phyloP scores from a whole-genome alignment of 2,113 vertebrate species.

The Ailurus styani region DNA sequence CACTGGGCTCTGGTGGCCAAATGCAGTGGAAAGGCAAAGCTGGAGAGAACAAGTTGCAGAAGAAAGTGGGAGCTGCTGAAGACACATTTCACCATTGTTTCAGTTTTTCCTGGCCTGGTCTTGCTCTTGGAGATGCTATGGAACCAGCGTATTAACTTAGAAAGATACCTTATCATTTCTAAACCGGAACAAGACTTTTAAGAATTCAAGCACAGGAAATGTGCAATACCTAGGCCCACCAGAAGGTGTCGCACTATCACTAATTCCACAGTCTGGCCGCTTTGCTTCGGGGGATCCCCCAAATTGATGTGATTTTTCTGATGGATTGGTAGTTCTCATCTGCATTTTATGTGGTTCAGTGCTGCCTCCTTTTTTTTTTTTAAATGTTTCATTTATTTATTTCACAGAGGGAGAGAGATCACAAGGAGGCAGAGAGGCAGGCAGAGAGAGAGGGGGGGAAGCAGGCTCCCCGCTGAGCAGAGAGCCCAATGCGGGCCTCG shows the following conservation, averaged over 20 bases:
- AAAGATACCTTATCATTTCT: neutral
- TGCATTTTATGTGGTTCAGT: neutral
- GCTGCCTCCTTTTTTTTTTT: too few species aligned
- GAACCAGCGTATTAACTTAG: neutral
- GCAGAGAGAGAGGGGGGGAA: too few species aligned
- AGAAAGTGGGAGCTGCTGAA: neutral
- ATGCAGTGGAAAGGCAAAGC: neutral
- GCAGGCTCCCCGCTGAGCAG: too few species aligned
- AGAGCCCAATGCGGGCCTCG: too few species aligned
- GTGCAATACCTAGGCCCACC: conserved; percentile 30
- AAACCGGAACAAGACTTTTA: neutral
- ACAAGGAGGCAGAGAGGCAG: too few species aligned
- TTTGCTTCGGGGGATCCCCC: neutral
- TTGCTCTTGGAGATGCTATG: neutral
- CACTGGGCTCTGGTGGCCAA: neutral
- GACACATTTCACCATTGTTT: neutral
- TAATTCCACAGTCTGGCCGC: neutral
- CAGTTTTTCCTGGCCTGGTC: neutral
- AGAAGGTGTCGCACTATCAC: conserved; percentile 57
- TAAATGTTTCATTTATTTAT: too few species aligned
- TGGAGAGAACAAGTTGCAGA: neutral
- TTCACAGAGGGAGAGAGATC: too few species aligned
- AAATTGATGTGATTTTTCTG: neutral
- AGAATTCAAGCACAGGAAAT: neutral
- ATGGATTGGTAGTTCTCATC: neutral